A percentile compares a stretch with the other conserved stretches of the same genome.
phyloP scores from a whole-genome alignment of 1,140 invertebrate species.

The Anastrepha obliqua region DNA sequence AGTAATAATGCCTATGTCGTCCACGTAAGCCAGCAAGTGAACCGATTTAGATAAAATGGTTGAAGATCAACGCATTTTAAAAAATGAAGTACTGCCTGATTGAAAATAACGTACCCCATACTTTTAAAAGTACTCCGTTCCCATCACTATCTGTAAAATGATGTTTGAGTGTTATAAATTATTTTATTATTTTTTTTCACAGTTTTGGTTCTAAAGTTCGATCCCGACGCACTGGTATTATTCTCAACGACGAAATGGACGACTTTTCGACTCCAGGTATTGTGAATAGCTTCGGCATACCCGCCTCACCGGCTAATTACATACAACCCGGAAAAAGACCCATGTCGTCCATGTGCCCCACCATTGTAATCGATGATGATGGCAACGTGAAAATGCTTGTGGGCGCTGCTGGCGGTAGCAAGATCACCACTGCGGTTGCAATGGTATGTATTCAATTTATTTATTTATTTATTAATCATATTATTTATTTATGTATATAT shows the following conservation, averaged over 20 bases:
- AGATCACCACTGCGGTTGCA: slow-evolving; percentile 89
- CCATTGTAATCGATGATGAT: slow-evolving; percentile 86
- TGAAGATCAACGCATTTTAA: too few species aligned
- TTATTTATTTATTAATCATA: neutral
- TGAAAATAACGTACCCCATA: too few species aligned
- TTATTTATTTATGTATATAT: neutral
- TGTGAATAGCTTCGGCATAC: slow-evolving; percentile 87
- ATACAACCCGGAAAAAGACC: slow-evolving; percentile 91
- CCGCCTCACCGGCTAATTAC: slow-evolving; percentile 87
- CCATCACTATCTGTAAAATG: too few species aligned
- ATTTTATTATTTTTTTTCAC: slow-evolving; percentile 60
- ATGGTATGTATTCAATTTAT: slow-evolving; percentile 56
- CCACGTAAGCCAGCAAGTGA: too few species aligned
- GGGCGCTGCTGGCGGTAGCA: slow-evolving; percentile 94
- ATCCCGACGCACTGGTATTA: slow-evolving; percentile 89
- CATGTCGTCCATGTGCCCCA: slow-evolving; percentile 94
- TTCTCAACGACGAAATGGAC: slow-evolving; percentile 97
- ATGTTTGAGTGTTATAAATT: neutral
- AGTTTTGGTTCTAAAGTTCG: slow-evolving; percentile 88
- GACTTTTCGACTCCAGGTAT: slow-evolving; percentile 92
- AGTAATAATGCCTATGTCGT: too few species aligned
- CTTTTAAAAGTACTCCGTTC: too few species aligned
- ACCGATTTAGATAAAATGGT: too few species aligned
- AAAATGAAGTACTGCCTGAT: too few species aligned
- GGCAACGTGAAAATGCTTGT: slow-evolving; percentile 87